Conservation (phyloP, 53 echinoderm and acorn worm genomes). For the Echinarachnius parma region DNA sequence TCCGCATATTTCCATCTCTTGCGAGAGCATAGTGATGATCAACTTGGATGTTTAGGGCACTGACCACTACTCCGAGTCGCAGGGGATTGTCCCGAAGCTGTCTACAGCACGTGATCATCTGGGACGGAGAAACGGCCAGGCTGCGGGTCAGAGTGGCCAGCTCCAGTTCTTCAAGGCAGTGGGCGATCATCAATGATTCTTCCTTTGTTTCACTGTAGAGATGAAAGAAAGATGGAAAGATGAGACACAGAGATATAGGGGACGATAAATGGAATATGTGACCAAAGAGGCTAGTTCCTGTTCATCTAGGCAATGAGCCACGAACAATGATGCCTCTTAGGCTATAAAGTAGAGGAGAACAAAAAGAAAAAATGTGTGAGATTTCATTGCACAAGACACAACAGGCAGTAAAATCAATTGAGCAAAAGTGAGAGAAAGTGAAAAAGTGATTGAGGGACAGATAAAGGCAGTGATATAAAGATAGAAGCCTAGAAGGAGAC, state of each 20-base stretch:
- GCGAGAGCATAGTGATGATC: slow-evolving; percentile 66
- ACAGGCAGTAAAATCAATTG: no score
- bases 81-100: slow-evolving; percentile 55
- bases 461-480: no score
- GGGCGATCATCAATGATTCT: slow-evolving; percentile 30
- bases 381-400: no score
- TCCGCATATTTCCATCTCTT: slow-evolving; percentile 77
- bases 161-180: slow-evolving; percentile 60
- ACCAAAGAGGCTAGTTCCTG: no score
- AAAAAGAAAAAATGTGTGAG: no score
- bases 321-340: no score
- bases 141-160: slow-evolving; percentile 61
- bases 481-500: slow-evolving; percentile 64
- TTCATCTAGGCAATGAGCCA: no score
- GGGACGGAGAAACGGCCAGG: slow-evolving; percentile 60
- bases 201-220: slow-evolving; percentile 47
- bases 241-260: not conserved
- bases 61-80: slow-evolving; percentile 50
- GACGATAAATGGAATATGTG: not conserved
- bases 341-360: no score
- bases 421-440: no score
- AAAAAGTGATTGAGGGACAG: no score
- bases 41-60: slow-evolving; percentile 50
- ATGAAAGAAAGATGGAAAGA: not conserved
- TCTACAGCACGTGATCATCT: slow-evolving; percentile 81